Base-by-base conservation (phyloP, 1,140 invertebrate genomes). In the Pachypsylla venusta region DNA sequence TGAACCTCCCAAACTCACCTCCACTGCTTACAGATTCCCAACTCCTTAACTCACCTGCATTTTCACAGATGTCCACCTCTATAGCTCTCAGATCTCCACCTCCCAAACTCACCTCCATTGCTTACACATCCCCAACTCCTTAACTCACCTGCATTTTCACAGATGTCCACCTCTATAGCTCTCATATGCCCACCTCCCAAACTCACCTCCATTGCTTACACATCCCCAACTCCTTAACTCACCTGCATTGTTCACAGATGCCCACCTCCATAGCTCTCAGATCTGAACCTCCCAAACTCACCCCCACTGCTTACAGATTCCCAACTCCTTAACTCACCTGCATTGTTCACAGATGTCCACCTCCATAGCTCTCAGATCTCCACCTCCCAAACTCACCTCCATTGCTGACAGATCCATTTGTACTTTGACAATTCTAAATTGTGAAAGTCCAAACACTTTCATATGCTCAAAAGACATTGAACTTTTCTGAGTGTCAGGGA, bases 371-470 rank as follows among this genome's bases (percentile, higher is more conserved):
- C 22, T 4, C 2, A 54, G 3, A 3, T 2, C 7, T 56, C 4
- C 4, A 58, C 16, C 22, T 19, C 39, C 2, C 2, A 60, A 53
- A 16, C 48, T 66, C 66, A 81, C 82, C 75, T 79, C 76, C 77
- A 87, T 78, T 5, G 70, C 71, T 13, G 81, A 79, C 5, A 85
- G 62, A 67, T 86, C 79, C 0, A 77, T 75, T 19, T 75, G 73
- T 1, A 85, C 70, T 62, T 79, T 73, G 12, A 80, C 73, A 28
- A 91, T 81, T 14, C 80, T 76, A 67, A 90, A 89, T 66, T 87
- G 81, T 56, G 82, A 84, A 10, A 89, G 72, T 2, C 87, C 87
- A 58, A 84, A 78, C 0, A 88, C 78, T 59, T 78, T 78, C 1
- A 81, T 77, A 54, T 85, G 75, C 62, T 78, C 81, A 40, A 87